A percentile compares a stretch with the other conserved stretches of the same genome.
Conservation (phyloP, 2,113 vertebrate species). For the Thinocorus orbignyianus region DNA sequence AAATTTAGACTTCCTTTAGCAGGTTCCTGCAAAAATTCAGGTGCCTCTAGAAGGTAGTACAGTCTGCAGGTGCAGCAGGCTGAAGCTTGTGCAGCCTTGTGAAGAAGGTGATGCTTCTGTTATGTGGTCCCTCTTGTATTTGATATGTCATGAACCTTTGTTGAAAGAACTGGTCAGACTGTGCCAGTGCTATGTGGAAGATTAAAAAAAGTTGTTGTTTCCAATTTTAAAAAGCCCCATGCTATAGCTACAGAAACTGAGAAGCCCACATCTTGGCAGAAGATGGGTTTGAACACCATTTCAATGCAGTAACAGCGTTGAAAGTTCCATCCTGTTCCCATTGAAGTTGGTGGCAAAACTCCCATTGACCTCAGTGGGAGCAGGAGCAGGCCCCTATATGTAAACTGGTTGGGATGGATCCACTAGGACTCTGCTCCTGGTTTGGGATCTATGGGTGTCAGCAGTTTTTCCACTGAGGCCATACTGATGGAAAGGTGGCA, state of each 20-base stretch:
- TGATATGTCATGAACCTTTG: not conserved
- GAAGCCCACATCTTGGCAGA: not conserved
- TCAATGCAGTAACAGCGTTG: not conserved
- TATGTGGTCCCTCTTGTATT: not conserved
- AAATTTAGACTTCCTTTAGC: not conserved
- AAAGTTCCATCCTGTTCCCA: not conserved
- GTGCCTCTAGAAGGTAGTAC: not conserved
- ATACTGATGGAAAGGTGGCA: not conserved
- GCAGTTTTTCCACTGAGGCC: not conserved
- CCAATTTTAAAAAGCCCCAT: not conserved
- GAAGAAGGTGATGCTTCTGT: not conserved
- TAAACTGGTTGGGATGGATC: not conserved
- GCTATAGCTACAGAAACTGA: not conserved
- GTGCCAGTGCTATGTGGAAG: fast-evolving
- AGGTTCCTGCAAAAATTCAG: not conserved
- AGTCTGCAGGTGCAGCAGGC: not conserved
- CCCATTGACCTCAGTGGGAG: not conserved
- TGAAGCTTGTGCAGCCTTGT: not conserved
- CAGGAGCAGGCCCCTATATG: not conserved
- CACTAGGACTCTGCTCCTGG: not conserved
- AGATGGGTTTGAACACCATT: not conserved
- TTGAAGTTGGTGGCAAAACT: constrained; percentile 1
- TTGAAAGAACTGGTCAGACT: not conserved
- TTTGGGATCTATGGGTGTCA: not conserved
- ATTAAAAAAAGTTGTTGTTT: not conserved